phyloP scores from a whole-genome alignment of 2,797 vertebrate genomes.

The Diplodus puntazzo region DNA sequence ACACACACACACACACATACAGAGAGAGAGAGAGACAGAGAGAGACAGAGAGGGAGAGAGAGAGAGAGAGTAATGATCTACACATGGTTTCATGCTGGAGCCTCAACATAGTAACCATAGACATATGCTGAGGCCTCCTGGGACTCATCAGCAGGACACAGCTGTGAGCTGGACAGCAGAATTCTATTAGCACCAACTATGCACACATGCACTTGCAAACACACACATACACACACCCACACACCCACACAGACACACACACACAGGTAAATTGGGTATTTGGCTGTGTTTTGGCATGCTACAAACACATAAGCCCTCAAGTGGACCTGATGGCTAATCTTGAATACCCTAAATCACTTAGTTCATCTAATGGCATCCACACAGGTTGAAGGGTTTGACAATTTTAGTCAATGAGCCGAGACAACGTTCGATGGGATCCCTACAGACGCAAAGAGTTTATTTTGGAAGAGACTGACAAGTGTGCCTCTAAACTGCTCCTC shows the following conservation, averaged over 20 bases:
- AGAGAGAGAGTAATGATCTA: slow-evolving; percentile 80
- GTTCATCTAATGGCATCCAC: slow-evolving; percentile 30
- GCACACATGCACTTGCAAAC: slow-evolving; percentile 68
- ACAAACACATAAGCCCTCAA: slow-evolving; percentile 47
- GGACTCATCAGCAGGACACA: slow-evolving; percentile 88
- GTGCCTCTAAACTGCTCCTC: slow-evolving; percentile 19
- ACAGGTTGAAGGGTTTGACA: slow-evolving; percentile 29
- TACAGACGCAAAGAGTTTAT: slow-evolving; percentile 15
- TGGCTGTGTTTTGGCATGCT: slow-evolving; percentile 64
- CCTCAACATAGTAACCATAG: slow-evolving; percentile 87
- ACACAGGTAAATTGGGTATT: slow-evolving; percentile 63
- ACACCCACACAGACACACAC: slow-evolving; percentile 13
- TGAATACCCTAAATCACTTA: slow-evolving; percentile 30
- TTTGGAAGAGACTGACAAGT: slow-evolving; percentile 28
- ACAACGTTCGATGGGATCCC: slow-evolving; percentile 39
- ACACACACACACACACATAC: too few species aligned
- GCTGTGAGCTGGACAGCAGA: slow-evolving; percentile 88
- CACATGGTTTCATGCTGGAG: slow-evolving; percentile 86
- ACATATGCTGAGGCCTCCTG: slow-evolving; percentile 86
- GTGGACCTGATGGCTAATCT: slow-evolving; percentile 33
- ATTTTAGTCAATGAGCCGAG: slow-evolving; percentile 19
- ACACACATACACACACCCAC: slow-evolving; percentile 8
- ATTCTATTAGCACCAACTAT: slow-evolving; percentile 87
- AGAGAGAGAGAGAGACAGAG: slow-evolving; percentile 10
- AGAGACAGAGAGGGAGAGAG: slow-evolving; percentile 21